A percentile compares a stretch with the other conserved stretches of the same genome.
Evolutionary conservation across 1,140 invertebrate species (phyloP).

Genomic region (Arctopsyche grandis): DNA sequence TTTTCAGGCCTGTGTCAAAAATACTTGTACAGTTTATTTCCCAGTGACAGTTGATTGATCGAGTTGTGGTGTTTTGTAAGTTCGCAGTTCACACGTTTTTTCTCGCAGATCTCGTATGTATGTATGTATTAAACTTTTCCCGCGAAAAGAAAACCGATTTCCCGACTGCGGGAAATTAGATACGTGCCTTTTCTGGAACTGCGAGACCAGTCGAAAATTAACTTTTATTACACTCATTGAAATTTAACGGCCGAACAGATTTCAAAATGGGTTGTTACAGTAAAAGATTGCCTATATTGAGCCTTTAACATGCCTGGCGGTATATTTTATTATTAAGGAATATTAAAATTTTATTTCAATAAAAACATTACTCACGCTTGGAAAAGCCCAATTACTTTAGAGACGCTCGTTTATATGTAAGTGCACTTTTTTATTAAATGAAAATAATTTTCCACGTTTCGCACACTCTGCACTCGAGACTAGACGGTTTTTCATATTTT

Average conservation of each 20-base stretch:
- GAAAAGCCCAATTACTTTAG: no score
- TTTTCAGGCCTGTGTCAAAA: conserved; percentile 26
- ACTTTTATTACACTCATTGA: neutral
- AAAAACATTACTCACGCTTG: neutral
- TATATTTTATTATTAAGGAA: conserved; percentile 5
- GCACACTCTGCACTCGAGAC: no score
- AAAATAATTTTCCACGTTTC: no score
- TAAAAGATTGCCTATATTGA: conserved; percentile 12
- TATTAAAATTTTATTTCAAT: conserved; percentile 1
- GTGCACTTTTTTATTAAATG: no score
- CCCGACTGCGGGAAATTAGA: neutral
- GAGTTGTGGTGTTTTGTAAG: conserved; percentile 3
- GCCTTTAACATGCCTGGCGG: neutral
- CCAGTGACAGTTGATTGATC: conserved; percentile 43
- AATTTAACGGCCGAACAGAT: neutral
- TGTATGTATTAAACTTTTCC: neutral
- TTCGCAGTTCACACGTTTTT: no score
- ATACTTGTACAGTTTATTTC: conserved; percentile 34
- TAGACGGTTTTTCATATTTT: no score
- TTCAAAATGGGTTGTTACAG: neutral
- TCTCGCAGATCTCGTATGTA: neutral
- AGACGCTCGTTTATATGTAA: no score
- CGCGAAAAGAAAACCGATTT: neutral
- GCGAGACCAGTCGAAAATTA: neutral
- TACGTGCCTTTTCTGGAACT: neutral